A percentile compares a stretch with the other conserved stretches of the same genome.
These are phyloP conservation scores for Xiphias gladius DNA, from an alignment of 2,113 vertebrate species.

Conservation along the genomic window DNA sequence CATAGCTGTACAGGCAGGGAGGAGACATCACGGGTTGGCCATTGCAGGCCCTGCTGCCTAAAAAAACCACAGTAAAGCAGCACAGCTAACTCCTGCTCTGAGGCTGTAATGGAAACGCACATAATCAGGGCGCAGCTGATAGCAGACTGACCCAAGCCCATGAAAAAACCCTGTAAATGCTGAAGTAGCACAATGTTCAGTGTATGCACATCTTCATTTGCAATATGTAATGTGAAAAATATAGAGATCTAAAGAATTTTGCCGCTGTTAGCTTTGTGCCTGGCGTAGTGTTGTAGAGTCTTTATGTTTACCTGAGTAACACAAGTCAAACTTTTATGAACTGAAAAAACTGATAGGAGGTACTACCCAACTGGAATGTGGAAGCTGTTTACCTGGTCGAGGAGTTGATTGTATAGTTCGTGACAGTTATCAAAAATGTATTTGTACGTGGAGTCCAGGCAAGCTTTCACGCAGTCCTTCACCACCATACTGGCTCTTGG, in stretches of 20 bases:
- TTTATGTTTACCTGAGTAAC: neutral
- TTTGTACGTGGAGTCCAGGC: constrained; percentile 95
- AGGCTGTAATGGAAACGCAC: neutral
- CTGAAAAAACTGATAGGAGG: neutral
- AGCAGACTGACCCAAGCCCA: no score
- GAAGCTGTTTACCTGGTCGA: constrained; percentile 90
- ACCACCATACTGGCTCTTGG: constrained; percentile 95
- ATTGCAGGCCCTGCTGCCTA: neutral
- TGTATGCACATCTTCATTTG: constrained; percentile 3
- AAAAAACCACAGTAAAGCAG: neutral
- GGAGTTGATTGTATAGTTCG: constrained; percentile 94
- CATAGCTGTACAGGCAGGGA: neutral
- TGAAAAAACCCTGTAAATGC: neutral
- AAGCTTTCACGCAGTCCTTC: constrained; percentile 96
- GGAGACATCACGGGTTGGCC: neutral
- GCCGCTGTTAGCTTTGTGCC: neutral
- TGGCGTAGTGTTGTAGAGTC: neutral
- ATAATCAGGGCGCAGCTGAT: neutral
- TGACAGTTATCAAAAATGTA: constrained; percentile 99
- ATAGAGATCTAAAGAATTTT: neutral
- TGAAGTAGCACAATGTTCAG: neutral
- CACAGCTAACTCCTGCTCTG: neutral
- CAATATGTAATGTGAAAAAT: neutral
- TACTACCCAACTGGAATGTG: neutral
- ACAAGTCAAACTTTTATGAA: neutral